phyloP scores from a whole-genome alignment of 2,113 vertebrate genomes.

The Haplochromis burtoni region DNA sequence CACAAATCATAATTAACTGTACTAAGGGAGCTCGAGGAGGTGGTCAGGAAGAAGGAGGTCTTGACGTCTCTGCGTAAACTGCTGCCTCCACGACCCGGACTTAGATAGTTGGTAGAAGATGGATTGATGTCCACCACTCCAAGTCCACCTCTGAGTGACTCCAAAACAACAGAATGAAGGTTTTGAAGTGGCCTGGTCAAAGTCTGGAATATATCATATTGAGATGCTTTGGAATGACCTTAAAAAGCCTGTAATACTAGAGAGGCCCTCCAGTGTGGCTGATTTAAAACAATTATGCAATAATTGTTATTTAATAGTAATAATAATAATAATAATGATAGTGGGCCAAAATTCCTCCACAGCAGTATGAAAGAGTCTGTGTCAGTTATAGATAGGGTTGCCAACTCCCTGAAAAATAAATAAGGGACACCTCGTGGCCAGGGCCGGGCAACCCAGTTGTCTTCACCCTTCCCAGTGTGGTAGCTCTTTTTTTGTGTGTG shows the following conservation, averaged over 20 bases:
- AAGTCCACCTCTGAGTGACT: not conserved
- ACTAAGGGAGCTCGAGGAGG: not conserved
- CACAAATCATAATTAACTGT: not conserved
- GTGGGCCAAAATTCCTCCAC: not conserved
- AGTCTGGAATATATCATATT: not conserved
- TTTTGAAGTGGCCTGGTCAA: not conserved
- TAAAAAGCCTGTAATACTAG: not conserved
- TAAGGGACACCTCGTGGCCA: no score
- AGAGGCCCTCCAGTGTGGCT: not conserved
- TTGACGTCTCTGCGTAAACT: rapidly evolving
- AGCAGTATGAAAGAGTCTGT: not conserved
- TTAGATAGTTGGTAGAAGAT: not conserved
- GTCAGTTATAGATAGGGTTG: not conserved
- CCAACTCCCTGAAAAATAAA: no score
- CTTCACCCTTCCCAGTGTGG: no score
- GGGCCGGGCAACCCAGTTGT: no score
- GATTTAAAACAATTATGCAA: not conserved
- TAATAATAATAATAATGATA: not conserved
- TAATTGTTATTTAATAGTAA: not conserved
- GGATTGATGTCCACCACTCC: not conserved
- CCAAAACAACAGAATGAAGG: not conserved
- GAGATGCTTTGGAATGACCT: not conserved
- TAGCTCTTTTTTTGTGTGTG: no score
- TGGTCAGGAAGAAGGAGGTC: not conserved
- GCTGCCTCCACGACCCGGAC: not conserved